Evolutionary conservation across 2,797 vertebrate species (phyloP), one percentile per base, ranked within the genome.

Genomic region (Cryptoblepharus egeriae): DNA sequence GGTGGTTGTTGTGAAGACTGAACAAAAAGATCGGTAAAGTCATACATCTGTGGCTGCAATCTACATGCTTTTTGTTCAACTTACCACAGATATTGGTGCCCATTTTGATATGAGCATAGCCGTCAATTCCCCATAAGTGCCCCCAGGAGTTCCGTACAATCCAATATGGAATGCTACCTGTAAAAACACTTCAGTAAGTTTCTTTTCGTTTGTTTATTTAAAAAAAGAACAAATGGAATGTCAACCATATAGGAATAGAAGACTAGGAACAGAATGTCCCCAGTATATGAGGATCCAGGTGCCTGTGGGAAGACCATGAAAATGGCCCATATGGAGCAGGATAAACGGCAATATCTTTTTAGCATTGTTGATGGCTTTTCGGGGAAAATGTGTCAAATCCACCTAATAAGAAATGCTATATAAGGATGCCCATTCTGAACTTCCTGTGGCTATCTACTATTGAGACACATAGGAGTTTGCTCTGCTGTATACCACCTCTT

Each of bases 91-190:
- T 20, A 70, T 97, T 97, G 45, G 87, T 22, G 1, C 97, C 97
- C 5, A 97, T 97, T 95, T 98, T 98, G 63, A 99, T 93, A 89
- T 84, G 96, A 85, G 96, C 97, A 18, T 98, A 99, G 81, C 98
- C 98, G 0, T 96, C 90, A 32, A 97, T 92, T 80, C 98, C 98
- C 98, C 98, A 98, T 0, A 93, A 74, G 0, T 87, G 92, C 18
- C 98, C 98, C 98, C 98, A 98, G 0, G 98, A 98, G 92, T 99
- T 99, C 84, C 97, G 96, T 22, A 98, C 96, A 58, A 98, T 98
- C 98, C 98, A 98, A 90, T 96, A 97, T 0, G 97, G 97, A 88
- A 96, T 92, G 30, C 93, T 96, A 80, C 97, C 97, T 97, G 85
- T 77, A 73, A 88, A 84, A 91, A 67, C 5, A 77, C 80, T 75